These are phyloP conservation scores for Bellardia pandia DNA, from an alignment of 2,888 invertebrate genomes.

Conservation along the genomic window DNA sequence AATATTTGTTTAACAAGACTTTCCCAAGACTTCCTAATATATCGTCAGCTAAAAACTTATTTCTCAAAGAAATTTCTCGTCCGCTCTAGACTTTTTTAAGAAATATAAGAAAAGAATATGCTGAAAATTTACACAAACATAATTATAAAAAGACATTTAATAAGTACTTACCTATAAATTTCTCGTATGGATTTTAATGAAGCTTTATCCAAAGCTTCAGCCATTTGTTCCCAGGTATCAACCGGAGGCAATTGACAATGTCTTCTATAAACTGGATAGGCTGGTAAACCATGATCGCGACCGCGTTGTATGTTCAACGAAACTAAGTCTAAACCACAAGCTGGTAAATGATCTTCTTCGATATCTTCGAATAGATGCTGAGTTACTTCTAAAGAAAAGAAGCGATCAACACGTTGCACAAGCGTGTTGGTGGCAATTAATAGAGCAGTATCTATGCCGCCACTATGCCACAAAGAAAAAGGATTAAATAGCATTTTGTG, in stretches of 20 bases:
- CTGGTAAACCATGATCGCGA: slow-evolving; percentile 93
- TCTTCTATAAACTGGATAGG: slow-evolving; percentile 91
- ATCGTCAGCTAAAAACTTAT: too few relatives aligned
- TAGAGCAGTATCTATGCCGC: slow-evolving; percentile 87
- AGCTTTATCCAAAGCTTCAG: slow-evolving; percentile 87
- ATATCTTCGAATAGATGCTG: slow-evolving; percentile 82
- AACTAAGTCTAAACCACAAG: slow-evolving; percentile 92
- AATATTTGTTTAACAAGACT: too few relatives aligned
- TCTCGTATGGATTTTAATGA: slow-evolving; percentile 87
- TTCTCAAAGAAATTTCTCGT: too few relatives aligned
- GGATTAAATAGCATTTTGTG: slow-evolving; percentile 93
- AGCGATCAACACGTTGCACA: slow-evolving; percentile 85
- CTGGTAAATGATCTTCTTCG: slow-evolving; percentile 79
- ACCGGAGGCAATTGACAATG: slow-evolving; percentile 89
- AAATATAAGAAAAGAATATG: too few relatives aligned
- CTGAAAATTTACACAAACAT: too few relatives aligned
- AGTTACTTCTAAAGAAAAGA: slow-evolving; percentile 83
- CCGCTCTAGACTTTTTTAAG: too few relatives aligned
- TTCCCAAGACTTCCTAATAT: too few relatives aligned
- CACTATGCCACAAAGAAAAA: slow-evolving; percentile 87
- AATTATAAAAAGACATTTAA: too few relatives aligned
- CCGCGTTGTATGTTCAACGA: slow-evolving; percentile 95
- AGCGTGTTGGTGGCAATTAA: slow-evolving; percentile 88
- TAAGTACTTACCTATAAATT: slow-evolving; percentile 86
- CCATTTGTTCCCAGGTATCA: slow-evolving; percentile 87